phyloP scores from a whole-genome alignment of 2,113 vertebrate genomes.

The Elanus axillaris region DNA sequence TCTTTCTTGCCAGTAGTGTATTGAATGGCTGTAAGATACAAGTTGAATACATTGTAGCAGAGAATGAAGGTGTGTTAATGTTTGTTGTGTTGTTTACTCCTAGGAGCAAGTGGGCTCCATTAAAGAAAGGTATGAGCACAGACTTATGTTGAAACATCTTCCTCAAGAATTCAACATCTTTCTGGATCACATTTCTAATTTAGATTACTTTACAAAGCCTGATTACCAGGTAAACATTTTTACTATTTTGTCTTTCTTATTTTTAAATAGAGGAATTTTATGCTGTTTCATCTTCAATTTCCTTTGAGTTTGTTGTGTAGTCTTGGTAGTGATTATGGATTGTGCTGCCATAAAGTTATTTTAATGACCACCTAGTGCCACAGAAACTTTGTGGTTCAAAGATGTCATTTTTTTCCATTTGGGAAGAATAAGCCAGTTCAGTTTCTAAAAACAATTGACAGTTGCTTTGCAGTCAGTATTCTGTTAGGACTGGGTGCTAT shows the following conservation, averaged over 20 bases:
- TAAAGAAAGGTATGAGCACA: conserved; percentile 95
- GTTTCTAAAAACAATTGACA: not conserved
- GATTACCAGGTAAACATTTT: conserved; percentile 89
- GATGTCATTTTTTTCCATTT: not conserved
- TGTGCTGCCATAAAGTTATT: not conserved
- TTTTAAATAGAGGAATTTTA: not conserved
- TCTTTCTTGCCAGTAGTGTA: not conserved
- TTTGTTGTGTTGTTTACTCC: conserved; percentile 31
- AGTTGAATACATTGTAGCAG: not conserved
- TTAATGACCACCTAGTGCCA: not conserved
- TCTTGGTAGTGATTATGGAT: not conserved
- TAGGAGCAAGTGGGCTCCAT: conserved; percentile 98
- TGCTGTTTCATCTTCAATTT: not conserved
- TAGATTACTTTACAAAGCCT: conserved; percentile 98
- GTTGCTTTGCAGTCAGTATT: not conserved
- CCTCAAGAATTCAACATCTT: conserved; percentile 91
- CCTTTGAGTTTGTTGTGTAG: not conserved
- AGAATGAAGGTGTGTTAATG: not conserved
- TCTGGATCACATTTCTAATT: conserved; percentile 89
- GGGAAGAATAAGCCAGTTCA: not conserved
- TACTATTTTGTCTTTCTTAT: not conserved
- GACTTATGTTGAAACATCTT: conserved; percentile 95
- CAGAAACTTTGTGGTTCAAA: not conserved
- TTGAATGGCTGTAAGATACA: not conserved
- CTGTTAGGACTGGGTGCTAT: not conserved